A percentile compares a stretch with the other conserved stretches of the same genome.
Conservation (phyloP, 2,113 vertebrate genomes). For the Orthonyx spaldingii region DNA sequence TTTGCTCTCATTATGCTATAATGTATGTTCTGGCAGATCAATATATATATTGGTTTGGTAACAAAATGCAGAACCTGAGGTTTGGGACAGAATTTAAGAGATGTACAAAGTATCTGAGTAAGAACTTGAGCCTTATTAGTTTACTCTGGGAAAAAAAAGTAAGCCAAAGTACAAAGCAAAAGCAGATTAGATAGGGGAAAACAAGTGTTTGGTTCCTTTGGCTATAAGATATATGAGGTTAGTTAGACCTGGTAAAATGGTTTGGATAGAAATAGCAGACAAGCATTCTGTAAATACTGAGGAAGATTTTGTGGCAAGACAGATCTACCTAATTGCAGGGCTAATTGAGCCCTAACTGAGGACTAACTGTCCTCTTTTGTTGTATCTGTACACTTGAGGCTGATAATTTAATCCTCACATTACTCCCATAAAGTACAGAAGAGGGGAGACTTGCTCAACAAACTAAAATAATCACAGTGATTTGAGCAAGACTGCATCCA, state of each 20-base stretch:
- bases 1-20: neutral
- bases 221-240: neutral
- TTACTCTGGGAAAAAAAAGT: neutral
- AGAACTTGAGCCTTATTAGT: neutral
- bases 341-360: neutral
- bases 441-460: neutral
- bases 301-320: neutral
- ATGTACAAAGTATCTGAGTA: fast-evolving
- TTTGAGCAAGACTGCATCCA: neutral
- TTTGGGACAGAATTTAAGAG: neutral
- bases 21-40: neutral
- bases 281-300: neutral
- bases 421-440: neutral
- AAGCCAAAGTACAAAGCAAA: neutral
- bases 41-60: neutral
- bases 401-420: neutral
- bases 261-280: neutral
- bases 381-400: neutral
- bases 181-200: neutral
- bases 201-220: neutral
- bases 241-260: neutral
- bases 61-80: neutral
- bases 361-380: neutral
- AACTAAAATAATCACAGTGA: neutral
- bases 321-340: neutral